Evolutionary conservation across 1,140 invertebrate genomes (phyloP).

Genomic region (Papilio aristodemus): DNA sequence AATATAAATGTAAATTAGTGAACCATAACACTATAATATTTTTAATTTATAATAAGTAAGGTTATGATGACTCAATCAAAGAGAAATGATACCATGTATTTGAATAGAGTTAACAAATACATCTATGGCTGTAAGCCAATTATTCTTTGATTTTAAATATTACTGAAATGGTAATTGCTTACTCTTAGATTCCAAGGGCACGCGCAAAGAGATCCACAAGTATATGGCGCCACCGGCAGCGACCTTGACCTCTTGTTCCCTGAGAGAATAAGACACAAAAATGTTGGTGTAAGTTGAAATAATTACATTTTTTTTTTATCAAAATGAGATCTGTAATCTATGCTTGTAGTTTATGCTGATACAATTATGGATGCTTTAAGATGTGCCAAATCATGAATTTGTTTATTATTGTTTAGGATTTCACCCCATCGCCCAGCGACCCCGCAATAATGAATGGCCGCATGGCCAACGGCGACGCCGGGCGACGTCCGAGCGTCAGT

Average conservation of each 20-base stretch:
- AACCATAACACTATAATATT: too few species aligned
- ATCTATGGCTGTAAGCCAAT: too few species aligned
- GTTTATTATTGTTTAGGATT: conserved; percentile 55
- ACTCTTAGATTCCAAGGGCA: conserved; percentile 73
- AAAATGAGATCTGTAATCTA: too few species aligned
- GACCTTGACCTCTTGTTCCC: conserved; percentile 93
- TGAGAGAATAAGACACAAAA: conserved; percentile 91
- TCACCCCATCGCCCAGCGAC: conserved; percentile 74
- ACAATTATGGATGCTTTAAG: background rate
- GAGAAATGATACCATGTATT: too few species aligned
- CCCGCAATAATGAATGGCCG: conserved; percentile 70
- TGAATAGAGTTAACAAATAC: too few species aligned
- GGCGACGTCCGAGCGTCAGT: conserved; percentile 80
- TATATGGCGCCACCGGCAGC: conserved; percentile 81
- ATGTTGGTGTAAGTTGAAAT: conserved; percentile 83
- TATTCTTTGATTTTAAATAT: too few species aligned
- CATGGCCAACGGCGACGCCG: conserved; percentile 55
- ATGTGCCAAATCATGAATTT: background rate
- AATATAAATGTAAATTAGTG: too few species aligned
- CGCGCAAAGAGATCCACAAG: conserved; percentile 72
- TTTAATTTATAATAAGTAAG: too few species aligned
- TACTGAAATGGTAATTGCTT: background rate
- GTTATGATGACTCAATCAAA: too few species aligned
- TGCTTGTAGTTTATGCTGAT: background rate
- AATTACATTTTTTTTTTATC: conserved; percentile 14